phyloP scores from a whole-genome alignment of 2,888 invertebrate genomes.

The Rhamnusium bicolor region DNA sequence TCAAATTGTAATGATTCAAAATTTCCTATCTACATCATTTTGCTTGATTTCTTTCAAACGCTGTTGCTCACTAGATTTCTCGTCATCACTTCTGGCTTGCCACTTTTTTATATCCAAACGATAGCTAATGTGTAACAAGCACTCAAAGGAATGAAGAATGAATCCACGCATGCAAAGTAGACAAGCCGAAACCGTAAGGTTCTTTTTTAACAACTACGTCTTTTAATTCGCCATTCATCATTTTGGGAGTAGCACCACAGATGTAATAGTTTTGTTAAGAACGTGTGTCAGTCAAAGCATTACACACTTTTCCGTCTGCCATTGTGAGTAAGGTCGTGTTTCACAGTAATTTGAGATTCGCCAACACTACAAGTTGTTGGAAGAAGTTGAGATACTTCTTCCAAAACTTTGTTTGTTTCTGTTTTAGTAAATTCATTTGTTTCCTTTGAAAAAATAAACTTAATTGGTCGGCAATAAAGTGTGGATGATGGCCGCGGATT shows the following conservation, averaged over 20 bases:
- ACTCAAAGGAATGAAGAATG: background rate
- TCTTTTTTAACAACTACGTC: background rate
- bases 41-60: background rate
- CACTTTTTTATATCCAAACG: background rate
- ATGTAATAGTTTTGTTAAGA: too few species aligned
- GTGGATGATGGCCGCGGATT: background rate
- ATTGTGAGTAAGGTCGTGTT: background rate
- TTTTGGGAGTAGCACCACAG: too few species aligned
- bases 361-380: conserved; percentile 7
- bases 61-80: background rate
- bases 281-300: too few species aligned
- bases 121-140: conserved; percentile 6
- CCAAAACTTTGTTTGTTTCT: conserved; percentile 2
- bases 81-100: background rate
- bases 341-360: conserved; percentile 11
- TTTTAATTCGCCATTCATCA: background rate
- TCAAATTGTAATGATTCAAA: too few species aligned
- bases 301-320: background rate
- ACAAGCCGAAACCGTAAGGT: background rate
- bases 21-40: too few species aligned
- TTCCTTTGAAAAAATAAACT: conserved; percentile 4
- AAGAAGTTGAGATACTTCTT: conserved; percentile 5
- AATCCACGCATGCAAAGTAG: background rate
- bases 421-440: conserved; percentile 2
- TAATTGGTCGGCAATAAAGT: conserved; percentile 4